Conservation (phyloP, 2,797 vertebrate species). For the Hyperoplus immaculatus region DNA sequence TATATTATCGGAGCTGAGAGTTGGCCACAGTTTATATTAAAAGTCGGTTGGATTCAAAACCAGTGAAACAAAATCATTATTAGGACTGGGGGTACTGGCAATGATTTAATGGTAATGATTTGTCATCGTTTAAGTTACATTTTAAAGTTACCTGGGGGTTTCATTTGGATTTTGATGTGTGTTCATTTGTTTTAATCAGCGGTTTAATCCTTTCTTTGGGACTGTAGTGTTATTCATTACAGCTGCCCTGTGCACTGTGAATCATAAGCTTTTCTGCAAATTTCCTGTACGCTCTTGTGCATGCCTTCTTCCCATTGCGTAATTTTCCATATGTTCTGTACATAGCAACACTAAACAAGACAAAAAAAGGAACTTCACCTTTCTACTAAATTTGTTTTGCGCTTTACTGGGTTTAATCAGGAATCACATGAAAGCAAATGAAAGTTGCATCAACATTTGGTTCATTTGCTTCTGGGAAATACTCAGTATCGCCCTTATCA, state of each 20-base stretch:
- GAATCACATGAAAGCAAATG: not conserved
- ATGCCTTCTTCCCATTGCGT: slow-evolving; percentile 41
- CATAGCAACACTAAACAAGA: not conserved
- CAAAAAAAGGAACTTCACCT: not conserved
- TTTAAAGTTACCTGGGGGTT: not conserved
- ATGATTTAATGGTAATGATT: too few relatives aligned
- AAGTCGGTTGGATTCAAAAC: too few relatives aligned
- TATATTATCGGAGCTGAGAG: too few relatives aligned
- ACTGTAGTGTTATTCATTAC: not conserved
- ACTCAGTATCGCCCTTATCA: slow-evolving; percentile 22
- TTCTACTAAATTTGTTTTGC: not conserved
- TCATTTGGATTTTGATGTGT: not conserved
- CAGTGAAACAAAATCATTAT: too few relatives aligned
- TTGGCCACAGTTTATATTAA: too few relatives aligned
- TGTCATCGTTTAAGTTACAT: not conserved
- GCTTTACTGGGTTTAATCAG: not conserved
- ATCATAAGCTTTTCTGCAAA: slow-evolving; percentile 32
- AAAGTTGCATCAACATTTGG: not conserved
- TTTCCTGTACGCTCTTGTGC: slow-evolving; percentile 56
- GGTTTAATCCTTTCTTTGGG: not conserved
- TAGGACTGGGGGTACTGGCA: too few relatives aligned
- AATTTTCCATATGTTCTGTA: slow-evolving; percentile 26
- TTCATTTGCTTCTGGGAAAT: not conserved
- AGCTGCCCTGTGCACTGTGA: slow-evolving; percentile 43
- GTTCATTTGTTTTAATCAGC: not conserved